Evolutionary conservation across 2,888 invertebrate species (phyloP), one percentile per base, ranked within the genome.

Genomic region (Leptinotarsa tumamoca): DNA sequence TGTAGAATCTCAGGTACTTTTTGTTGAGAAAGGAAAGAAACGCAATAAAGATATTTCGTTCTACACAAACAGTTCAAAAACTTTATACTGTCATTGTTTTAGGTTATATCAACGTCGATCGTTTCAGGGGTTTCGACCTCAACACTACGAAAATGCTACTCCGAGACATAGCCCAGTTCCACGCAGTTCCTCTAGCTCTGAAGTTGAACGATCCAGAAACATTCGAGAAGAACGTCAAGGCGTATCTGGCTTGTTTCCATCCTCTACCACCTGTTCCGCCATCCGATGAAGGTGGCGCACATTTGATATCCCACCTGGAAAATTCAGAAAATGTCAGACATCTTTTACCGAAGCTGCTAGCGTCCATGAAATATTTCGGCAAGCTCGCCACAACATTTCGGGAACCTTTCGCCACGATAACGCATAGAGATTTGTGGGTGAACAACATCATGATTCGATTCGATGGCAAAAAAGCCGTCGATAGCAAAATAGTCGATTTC

Each of bases 341-440:
- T 17, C 71, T 73, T 14, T 13, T 71, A 27, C 68, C 73, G 14
- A 74, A 69, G 54, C 21, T 73, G 50, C 4, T 56, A 17, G 58
- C 73, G 33, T 74, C 74, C 5, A 17, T 58, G 14, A 54, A 68
- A 67, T 18, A 70, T 4, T 68, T 71, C 52, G 54, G 63, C 14
- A 23, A 4, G 10, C 0, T 61, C 0, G 13, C 23, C 18, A 61
- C 5, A 4, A 43, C 52, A 5, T 71, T 73, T n/a, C 74, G 68
- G 14, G 90, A 90, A 66, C 89, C 89, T 0, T 92, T 90, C 85
- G 88, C 88, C 1, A 89, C 91, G 0, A 87, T 91, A n/a, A 86
- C 88, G 3, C 92, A 92, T 77, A 86, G 87, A 4, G 92, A 92
- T 83, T 87, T 90, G 68, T 92, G 92, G 92, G 89, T 90, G 21